Conservation (phyloP, 1,140 invertebrate species). For the Trypoxylus dichotomus region DNA sequence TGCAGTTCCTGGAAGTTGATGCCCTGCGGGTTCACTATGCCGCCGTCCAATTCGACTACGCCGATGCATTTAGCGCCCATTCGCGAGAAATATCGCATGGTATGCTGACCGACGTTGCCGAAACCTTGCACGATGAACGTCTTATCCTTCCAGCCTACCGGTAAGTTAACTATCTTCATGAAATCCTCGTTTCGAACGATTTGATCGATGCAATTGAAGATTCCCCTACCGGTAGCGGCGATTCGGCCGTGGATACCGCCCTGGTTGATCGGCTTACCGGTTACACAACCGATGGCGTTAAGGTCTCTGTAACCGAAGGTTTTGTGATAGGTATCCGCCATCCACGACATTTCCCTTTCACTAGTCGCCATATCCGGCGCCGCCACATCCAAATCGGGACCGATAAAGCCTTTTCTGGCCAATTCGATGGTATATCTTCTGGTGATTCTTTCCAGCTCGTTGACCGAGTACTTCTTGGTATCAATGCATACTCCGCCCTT, state of each 20-base stretch:
- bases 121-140: slow-evolving; percentile 98
- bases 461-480: slow-evolving; percentile 92
- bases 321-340: slow-evolving; percentile 89
- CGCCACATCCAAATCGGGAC: slow-evolving; percentile 95
- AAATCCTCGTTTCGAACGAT: slow-evolving; percentile 97
- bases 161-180: slow-evolving; percentile 95
- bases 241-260: slow-evolving; percentile 97
- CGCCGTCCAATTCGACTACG: slow-evolving; percentile 91
- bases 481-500: slow-evolving; percentile 99
- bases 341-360: slow-evolving; percentile 99
- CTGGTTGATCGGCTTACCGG: slow-evolving; percentile 96
- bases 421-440: slow-evolving; percentile 95
- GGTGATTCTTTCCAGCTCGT: slow-evolving; percentile 98
- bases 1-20: slow-evolving; percentile 87
- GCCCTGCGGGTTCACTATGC: slow-evolving; percentile 90
- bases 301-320: slow-evolving; percentile 73
- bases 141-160: slow-evolving; percentile 95
- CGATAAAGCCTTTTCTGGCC: slow-evolving; percentile 99
- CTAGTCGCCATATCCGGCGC: slow-evolving; percentile 98
- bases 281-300: slow-evolving; percentile 97
- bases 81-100: slow-evolving; percentile 92
- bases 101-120: slow-evolving; percentile 99
- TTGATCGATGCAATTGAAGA: slow-evolving; percentile 97
- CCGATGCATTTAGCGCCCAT: slow-evolving; percentile 95
- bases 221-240: slow-evolving; percentile 95